Conservation (phyloP, 2,113 vertebrate species). For the Toxotes jaculatrix region DNA sequence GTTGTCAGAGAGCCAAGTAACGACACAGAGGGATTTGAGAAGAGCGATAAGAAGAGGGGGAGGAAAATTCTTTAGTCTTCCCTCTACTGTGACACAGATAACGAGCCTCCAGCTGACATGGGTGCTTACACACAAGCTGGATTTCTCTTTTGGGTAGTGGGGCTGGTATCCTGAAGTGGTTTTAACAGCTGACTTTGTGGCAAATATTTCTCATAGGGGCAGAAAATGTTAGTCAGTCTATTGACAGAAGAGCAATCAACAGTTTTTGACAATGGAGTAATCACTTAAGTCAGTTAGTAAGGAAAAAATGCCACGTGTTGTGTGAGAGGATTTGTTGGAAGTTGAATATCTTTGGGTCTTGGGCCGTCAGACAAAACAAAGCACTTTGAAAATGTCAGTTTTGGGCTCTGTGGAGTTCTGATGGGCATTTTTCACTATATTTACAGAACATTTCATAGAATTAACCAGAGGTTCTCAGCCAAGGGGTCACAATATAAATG, state of each 20-base stretch:
- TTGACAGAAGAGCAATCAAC: background rate
- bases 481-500: too few relatives aligned
- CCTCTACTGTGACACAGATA: conserved; percentile 6
- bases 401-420: too few relatives aligned
- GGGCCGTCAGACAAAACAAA: too few relatives aligned
- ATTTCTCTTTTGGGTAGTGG: background rate
- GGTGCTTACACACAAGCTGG: background rate
- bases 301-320: too few relatives aligned
- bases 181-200: conserved; percentile 15
- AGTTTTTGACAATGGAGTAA: background rate
- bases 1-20: background rate
- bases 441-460: too few relatives aligned
- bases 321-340: background rate
- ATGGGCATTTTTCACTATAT: too few relatives aligned
- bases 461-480: too few relatives aligned
- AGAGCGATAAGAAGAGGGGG: conserved; percentile 21
- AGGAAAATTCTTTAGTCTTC: conserved; percentile 12
- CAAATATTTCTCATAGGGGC: background rate
- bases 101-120: conserved; percentile 30
- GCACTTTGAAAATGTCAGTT: too few relatives aligned
- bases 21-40: background rate
- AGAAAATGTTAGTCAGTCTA: background rate
- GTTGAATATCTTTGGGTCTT: too few relatives aligned
- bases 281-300: too few relatives aligned
- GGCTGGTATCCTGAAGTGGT: background rate